Evolutionary conservation across 2,797 vertebrate genomes (phyloP).

Genomic region (Myoxocephalus aenaeus): DNA sequence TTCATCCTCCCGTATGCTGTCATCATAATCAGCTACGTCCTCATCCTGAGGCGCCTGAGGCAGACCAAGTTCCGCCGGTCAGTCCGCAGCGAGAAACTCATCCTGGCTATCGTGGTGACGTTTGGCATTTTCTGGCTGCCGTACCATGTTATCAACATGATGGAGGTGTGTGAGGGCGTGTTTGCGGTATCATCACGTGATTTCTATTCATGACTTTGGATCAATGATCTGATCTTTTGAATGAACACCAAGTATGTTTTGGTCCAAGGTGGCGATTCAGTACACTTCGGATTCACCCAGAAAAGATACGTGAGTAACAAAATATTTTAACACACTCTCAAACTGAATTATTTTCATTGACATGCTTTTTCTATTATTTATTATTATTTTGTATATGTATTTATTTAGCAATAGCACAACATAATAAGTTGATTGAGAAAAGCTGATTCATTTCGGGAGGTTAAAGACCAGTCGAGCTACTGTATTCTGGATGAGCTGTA

Average conservation of each 20-base stretch:
- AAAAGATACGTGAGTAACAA: conserved; percentile 51
- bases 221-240: background rate
- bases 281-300: accelerated
- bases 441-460: background rate
- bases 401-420: background rate
- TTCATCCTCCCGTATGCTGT: conserved; percentile 89
- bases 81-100: conserved; percentile 87
- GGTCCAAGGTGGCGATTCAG: conserved; percentile 70
- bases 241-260: conserved; percentile 20
- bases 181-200: accelerated
- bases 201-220: background rate
- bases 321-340: background rate
- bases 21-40: conserved; percentile 86
- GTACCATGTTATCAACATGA: conserved; percentile 88
- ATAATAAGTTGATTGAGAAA: background rate
- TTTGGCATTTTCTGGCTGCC: conserved; percentile 91
- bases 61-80: conserved; percentile 79
- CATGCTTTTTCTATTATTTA: background rate
- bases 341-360: background rate
- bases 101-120: conserved; percentile 87
- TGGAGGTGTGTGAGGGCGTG: conserved; percentile 79
- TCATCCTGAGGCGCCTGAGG: conserved; percentile 85
- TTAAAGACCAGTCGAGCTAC: too few species aligned
- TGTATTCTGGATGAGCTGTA: too few species aligned
- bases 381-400: background rate